phyloP scores from a whole-genome alignment of 2,797 vertebrate genomes.

The Pachyuromys duprasi region DNA sequence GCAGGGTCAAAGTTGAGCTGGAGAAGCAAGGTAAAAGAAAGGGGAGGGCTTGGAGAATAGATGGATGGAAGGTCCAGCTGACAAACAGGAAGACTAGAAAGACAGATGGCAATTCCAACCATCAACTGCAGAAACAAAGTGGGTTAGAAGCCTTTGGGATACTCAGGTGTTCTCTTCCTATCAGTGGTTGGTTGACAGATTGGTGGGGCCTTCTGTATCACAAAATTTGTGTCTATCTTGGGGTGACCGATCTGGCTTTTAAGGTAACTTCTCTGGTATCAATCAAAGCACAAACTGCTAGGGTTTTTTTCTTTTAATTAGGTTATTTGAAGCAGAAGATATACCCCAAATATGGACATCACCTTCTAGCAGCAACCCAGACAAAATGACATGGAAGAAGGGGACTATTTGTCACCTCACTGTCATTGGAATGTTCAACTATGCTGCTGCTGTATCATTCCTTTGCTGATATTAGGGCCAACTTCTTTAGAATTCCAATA shows the following conservation, averaged over 20 bases:
- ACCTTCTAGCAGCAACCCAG: background rate
- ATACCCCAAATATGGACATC: too few species aligned
- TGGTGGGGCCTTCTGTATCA: background rate
- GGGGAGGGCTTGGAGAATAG: background rate
- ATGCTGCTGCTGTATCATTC: background rate
- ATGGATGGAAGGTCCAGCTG: background rate
- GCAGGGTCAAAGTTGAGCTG: background rate
- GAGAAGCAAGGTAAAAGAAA: background rate
- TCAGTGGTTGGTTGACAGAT: background rate
- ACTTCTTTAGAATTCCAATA: background rate
- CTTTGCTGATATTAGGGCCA: background rate
- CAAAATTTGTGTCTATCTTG: background rate
- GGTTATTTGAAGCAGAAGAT: background rate
- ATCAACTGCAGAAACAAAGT: background rate
- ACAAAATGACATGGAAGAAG: background rate
- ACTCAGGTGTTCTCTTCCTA: background rate
- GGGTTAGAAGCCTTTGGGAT: background rate
- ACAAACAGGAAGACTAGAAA: background rate
- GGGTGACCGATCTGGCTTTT: background rate
- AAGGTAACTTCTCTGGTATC: background rate
- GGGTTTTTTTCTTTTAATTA: too few species aligned
- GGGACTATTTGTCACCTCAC: background rate
- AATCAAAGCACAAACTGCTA: background rate
- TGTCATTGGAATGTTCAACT: background rate
- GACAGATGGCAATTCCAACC: background rate